Base-by-base conservation (phyloP, 37 sponge, comb jelly and placozoan genomes). In the Chondrosia reniformis region DNA sequence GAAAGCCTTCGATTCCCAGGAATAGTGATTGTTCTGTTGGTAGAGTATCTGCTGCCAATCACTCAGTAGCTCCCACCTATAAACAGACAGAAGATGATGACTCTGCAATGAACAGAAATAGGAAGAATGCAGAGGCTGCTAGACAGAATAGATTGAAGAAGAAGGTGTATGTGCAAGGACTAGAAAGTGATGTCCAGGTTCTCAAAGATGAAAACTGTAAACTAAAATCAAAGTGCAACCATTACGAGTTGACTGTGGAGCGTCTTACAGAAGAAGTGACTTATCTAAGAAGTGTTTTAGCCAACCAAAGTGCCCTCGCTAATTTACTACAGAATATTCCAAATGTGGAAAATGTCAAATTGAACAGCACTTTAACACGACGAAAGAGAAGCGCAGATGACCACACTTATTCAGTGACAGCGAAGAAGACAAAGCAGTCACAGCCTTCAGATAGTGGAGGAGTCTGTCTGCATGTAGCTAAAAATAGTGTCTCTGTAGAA, bases 381-480 rank as follows among this genome's bases (percentile, higher is more conserved):
- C 83, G 83, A 45, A 49, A 83, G 27, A 22, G 74, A 12, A 25
- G 25, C 24, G 10, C 32, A 6, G 57, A 42, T 8, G 43, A 13
- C 2, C 61, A 17, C 24, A 27, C 17, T 22, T 19, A 33, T 54
- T 39, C 38, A 0, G n/a, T 49, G 5, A 15, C 34, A 1, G 9
- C 52, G 4, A 9, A 17, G 27, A 81, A 81, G 40, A 55, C 63
- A 81, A 15, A 25, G 28, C 62, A 45, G 8, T 24, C 49, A 24
- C 19, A 10, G 22, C 40, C 24, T 19, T 67, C 39, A 33, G 45
- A 22, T 0, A 32, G 43, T 45, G 84, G 81, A 17, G 91, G 91
- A 8, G 77, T 91, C 39, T 91, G 91, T 76, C 75, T 91, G 17
- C 91, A 91, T 63, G 87, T 92, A n/a, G 55, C 88, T 33, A 81